Percentiles rank a stretch among this genome's conserved stretches.
Conservation (phyloP, 2,797 vertebrate species). For the Microcaecilia unicolor region DNA sequence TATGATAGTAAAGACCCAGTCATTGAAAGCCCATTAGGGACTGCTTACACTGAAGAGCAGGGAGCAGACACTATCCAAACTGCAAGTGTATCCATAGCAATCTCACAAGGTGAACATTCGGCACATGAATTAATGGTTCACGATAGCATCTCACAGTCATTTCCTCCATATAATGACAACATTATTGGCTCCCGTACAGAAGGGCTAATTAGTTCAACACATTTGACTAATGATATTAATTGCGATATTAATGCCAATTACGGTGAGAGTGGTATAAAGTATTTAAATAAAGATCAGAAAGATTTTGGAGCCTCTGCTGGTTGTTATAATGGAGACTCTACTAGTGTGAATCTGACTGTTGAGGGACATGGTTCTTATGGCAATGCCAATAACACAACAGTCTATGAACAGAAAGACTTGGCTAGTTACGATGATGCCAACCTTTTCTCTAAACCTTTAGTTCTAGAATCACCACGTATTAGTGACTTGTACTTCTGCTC, state of each 20-base stretch:
- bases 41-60: constrained; percentile 1
- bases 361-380: constrained; percentile 35
- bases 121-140: background rate
- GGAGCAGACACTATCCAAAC: background rate
- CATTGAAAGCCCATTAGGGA: background rate
- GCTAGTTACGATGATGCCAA: constrained; percentile 37
- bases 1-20: constrained; percentile 14
- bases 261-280: constrained; percentile 6
- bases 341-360: constrained; percentile 22
- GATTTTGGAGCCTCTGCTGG: background rate
- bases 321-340: background rate
- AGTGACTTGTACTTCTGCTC: constrained; percentile 54
- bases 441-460: constrained; percentile 48
- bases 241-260: constrained; percentile 17
- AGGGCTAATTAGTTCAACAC: constrained; percentile 12
- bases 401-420: constrained; percentile 53
- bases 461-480: constrained; percentile 43
- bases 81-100: fast-evolving
- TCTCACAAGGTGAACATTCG: background rate
- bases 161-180: constrained; percentile 32
- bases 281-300: constrained; percentile 22
- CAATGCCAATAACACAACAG: constrained; percentile 12
- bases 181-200: constrained; percentile 19
- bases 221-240: fast-evolving
- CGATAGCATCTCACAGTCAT: constrained; percentile 16